phyloP scores from a whole-genome alignment of 1,140 invertebrate species.

The Magallana ariakensis region DNA sequence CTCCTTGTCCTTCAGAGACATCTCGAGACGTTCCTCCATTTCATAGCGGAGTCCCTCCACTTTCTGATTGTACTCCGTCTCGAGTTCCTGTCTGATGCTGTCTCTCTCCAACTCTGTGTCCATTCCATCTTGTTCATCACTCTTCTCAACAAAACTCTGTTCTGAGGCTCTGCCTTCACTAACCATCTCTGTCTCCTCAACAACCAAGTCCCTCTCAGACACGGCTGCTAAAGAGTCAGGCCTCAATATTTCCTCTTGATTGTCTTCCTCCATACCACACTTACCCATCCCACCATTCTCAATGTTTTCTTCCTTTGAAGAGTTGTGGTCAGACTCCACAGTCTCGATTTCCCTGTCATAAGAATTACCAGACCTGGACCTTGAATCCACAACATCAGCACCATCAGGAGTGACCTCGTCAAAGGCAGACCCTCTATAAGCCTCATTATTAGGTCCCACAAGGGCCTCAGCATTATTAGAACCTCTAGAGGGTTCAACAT shows the following conservation, averaged over 20 bases:
- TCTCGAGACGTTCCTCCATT: constrained; percentile 61
- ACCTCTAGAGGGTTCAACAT: no score
- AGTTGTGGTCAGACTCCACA: no score
- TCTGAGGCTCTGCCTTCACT: not conserved
- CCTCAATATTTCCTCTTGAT: no score
- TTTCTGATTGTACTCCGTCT: constrained; percentile 32
- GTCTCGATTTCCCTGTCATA: no score
- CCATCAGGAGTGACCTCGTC: not conserved
- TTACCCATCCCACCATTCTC: no score
- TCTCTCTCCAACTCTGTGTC: not conserved
- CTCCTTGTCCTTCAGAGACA: constrained; percentile 56
- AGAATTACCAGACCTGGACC: not conserved
- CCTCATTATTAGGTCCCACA: not conserved
- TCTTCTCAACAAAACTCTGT: no score
- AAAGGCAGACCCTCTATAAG: not conserved
- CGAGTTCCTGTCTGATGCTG: not conserved
- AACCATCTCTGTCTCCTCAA: not conserved
- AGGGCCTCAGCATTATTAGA: not conserved
- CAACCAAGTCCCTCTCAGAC: no score
- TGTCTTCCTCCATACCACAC: no score
- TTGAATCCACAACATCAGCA: not conserved
- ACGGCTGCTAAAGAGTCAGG: no score
- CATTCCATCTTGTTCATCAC: not conserved
- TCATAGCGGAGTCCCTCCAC: constrained; percentile 62
- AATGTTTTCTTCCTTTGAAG: no score